phyloP scores from a whole-genome alignment of 2,888 invertebrate species.

The Acronicta psi region DNA sequence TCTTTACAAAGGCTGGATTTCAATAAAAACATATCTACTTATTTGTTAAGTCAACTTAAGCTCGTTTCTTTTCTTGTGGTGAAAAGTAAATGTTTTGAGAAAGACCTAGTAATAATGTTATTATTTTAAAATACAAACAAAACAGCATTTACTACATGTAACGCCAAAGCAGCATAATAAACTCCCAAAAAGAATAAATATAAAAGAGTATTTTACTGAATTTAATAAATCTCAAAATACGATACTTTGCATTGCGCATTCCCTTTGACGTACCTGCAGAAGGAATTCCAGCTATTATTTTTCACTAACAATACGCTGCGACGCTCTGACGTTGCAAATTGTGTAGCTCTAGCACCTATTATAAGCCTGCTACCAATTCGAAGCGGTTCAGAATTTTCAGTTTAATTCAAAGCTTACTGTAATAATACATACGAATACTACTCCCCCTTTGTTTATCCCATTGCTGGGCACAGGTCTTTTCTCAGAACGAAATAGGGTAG shows the following conservation, averaged over 20 bases:
- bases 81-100: too few relatives aligned
- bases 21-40: too few relatives aligned
- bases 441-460: too few relatives aligned
- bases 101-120: too few relatives aligned
- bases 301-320: constrained; percentile 33
- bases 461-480: too few relatives aligned
- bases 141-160: neutral
- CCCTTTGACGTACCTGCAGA: constrained; percentile 22
- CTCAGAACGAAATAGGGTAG: too few relatives aligned
- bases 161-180: too few relatives aligned
- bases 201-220: neutral
- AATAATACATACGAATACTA: too few relatives aligned
- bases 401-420: neutral
- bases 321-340: constrained; percentile 27
- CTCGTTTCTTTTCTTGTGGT: too few relatives aligned
- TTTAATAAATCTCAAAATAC: constrained; percentile 1
- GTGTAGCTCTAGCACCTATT: constrained; percentile 29
- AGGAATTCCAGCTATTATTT: constrained; percentile 33
- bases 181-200: neutral
- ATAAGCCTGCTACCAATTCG: constrained; percentile 34
- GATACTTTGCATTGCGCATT: constrained; percentile 11
- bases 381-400: neutral
- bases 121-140: neutral
- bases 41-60: too few relatives aligned
- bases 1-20: neutral